Evolutionary conservation across 2,888 invertebrate species (phyloP).

Genomic region (Zelleria hepariella): DNA sequence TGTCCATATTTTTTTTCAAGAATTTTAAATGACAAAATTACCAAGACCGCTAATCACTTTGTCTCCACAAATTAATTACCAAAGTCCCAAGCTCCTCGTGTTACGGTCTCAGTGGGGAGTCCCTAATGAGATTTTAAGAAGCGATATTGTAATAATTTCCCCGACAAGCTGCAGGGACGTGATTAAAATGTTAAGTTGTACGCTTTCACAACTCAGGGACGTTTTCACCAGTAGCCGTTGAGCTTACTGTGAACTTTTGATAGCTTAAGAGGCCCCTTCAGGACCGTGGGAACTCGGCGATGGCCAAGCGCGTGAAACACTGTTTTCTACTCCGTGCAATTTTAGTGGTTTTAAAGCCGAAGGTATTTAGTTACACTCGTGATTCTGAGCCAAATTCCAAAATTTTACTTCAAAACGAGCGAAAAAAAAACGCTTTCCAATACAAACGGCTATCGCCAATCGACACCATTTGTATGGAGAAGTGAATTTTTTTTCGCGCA

Average conservation of each 20-base stretch:
- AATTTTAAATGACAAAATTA: not conserved
- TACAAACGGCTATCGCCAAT: no score
- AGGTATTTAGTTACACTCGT: no score
- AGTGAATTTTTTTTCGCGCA: no score
- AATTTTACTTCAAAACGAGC: no score
- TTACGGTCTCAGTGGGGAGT: constrained; percentile 12
- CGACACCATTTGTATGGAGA: no score
- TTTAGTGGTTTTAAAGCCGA: no score
- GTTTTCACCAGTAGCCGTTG: not conserved
- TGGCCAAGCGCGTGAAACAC: no score
- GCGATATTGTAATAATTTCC: constrained; percentile 16
- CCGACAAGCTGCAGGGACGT: constrained; percentile 19
- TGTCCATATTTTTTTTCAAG: not conserved
- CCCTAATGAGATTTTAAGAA: not conserved
- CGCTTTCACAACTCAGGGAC: constrained; percentile 15
- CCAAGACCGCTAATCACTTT: not conserved
- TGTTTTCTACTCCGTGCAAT: no score
- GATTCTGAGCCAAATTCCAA: no score
- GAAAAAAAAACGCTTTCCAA: no score
- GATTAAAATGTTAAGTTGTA: constrained; percentile 22
- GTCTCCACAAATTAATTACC: not conserved
- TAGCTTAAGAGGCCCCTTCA: no score
- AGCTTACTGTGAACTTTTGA: not conserved
- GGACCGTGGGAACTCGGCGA: no score
- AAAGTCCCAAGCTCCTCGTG: constrained; percentile 16